Percentiles rank a stretch among this genome's conserved stretches.
phyloP scores from a whole-genome alignment of 2,888 invertebrate genomes.

The Gibbula magus region DNA sequence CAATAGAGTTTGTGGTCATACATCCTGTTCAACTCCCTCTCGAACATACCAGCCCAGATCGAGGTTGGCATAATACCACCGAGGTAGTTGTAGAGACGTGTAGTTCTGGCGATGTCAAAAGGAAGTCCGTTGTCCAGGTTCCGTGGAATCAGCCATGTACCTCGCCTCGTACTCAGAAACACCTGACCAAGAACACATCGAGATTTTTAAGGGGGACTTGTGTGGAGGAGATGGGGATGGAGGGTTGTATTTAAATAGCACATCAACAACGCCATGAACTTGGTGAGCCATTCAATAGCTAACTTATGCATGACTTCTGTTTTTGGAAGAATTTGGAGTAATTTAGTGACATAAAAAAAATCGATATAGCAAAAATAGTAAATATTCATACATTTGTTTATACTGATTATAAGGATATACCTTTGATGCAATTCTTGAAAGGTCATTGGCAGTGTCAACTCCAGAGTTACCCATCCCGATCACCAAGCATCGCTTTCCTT shows the following conservation, averaged over 20 bases:
- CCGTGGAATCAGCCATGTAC: constrained; percentile 75
- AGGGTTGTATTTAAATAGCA: background rate
- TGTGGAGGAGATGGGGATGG: background rate
- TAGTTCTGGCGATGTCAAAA: constrained; percentile 54
- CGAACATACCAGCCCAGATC: constrained; percentile 25
- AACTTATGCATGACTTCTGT: too few relatives aligned
- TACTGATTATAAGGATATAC: constrained; percentile 9
- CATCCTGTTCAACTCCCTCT: constrained; percentile 56
- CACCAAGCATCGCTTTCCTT: constrained; percentile 71
- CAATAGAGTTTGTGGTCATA: constrained; percentile 75
- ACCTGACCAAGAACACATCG: too few relatives aligned
- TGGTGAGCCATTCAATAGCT: too few relatives aligned
- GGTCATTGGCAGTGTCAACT: constrained; percentile 73
- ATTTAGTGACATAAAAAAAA: too few relatives aligned
- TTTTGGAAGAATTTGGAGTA: too few relatives aligned
- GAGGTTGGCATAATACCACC: constrained; percentile 35
- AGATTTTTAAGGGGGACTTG: constrained; percentile 24
- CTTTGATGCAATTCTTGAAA: constrained; percentile 57
- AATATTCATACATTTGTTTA: too few relatives aligned
- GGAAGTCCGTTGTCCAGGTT: constrained; percentile 65
- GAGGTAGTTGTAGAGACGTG: constrained; percentile 34
- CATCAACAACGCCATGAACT: too few relatives aligned
- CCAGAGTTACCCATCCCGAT: constrained; percentile 77
- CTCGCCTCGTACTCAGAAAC: constrained; percentile 75
- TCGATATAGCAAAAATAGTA: too few relatives aligned